These are phyloP conservation scores for Entomobrya proxima DNA, from an alignment of 2,888 invertebrate genomes.

Conservation along the genomic window DNA sequence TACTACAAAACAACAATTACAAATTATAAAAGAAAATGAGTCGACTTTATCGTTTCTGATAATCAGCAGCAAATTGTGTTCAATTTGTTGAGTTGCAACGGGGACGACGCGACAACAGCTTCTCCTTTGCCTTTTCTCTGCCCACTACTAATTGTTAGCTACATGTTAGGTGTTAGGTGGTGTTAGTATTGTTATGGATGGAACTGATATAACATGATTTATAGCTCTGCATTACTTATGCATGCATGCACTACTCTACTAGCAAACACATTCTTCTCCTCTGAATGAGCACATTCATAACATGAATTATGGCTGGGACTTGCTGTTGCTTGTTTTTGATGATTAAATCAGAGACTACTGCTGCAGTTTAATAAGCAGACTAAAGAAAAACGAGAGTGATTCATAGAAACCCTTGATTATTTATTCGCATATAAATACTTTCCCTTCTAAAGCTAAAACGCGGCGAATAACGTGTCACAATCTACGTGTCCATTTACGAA, in stretches of 20 bases:
- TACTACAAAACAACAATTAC: constrained; percentile 15
- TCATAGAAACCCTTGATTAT: not conserved
- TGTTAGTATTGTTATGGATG: not conserved
- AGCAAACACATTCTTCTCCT: too few relatives aligned
- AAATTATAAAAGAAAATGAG: constrained; percentile 40
- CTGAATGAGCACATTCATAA: not conserved
- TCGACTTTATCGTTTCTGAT: constrained; percentile 33
- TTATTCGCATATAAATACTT: not conserved
- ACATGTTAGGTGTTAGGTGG: not conserved
- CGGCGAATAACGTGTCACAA: not conserved
- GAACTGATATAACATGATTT: constrained; percentile 13
- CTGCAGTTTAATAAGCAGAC: not conserved
- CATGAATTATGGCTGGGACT: not conserved
- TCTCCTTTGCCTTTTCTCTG: constrained; percentile 4
- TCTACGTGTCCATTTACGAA: not conserved
- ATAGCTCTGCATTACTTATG: constrained; percentile 20
- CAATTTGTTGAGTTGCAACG: constrained; percentile 18
- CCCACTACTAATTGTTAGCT: constrained; percentile 45
- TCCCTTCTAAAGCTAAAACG: not conserved
- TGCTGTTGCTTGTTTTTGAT: constrained; percentile 3
- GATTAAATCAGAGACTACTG: not conserved
- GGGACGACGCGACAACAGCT: constrained; percentile 19
- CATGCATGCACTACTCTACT: constrained; percentile 1
- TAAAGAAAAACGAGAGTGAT: not conserved
- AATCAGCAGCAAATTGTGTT: constrained; percentile 39